Conservation (phyloP, 2,797 vertebrate genomes). For the Sebastes diaconus region DNA sequence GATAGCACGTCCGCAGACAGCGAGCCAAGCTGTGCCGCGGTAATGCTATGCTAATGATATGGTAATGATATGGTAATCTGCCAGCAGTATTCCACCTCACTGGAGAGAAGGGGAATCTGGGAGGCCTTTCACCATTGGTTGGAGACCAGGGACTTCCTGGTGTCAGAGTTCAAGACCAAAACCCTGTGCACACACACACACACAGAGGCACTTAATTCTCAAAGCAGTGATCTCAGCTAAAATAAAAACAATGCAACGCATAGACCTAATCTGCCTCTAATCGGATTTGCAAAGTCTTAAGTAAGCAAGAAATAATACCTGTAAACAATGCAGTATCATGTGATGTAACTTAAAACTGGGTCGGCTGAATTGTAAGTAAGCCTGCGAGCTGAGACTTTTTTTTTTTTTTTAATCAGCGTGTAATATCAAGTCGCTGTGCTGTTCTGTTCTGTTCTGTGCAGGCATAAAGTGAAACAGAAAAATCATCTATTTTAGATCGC, state of each 20-base stretch:
- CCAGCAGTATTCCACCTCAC: constrained; percentile 81
- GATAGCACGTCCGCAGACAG: constrained; percentile 79
- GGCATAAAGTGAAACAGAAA: constrained; percentile 52
- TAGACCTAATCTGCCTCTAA: constrained; percentile 67
- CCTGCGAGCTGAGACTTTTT: constrained; percentile 35
- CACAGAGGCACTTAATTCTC: constrained; percentile 31
- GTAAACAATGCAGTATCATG: constrained; percentile 61
- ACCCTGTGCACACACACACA: not conserved
- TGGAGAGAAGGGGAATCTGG: constrained; percentile 74
- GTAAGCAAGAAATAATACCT: constrained; percentile 71
- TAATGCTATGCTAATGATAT: constrained; percentile 84
- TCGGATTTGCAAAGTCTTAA: constrained; percentile 72
- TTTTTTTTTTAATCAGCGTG: constrained; percentile 41
- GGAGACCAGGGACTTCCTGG: constrained; percentile 78
- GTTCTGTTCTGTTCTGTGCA: constrained; percentile 40
- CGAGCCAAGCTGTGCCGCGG: constrained; percentile 71
- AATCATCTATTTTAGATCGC: constrained; percentile 63
- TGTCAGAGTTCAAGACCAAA: constrained; percentile 74
- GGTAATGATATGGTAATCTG: constrained; percentile 84
- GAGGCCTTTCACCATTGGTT: constrained; percentile 82
- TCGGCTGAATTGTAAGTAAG: constrained; percentile 46
- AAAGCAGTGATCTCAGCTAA: constrained; percentile 58
- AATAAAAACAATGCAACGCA: constrained; percentile 67
- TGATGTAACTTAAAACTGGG: constrained; percentile 52
- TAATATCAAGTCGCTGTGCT: constrained; percentile 43